Evolutionary conservation across 2,797 vertebrate species (phyloP).

Genomic region (Liparis tanakae): DNA sequence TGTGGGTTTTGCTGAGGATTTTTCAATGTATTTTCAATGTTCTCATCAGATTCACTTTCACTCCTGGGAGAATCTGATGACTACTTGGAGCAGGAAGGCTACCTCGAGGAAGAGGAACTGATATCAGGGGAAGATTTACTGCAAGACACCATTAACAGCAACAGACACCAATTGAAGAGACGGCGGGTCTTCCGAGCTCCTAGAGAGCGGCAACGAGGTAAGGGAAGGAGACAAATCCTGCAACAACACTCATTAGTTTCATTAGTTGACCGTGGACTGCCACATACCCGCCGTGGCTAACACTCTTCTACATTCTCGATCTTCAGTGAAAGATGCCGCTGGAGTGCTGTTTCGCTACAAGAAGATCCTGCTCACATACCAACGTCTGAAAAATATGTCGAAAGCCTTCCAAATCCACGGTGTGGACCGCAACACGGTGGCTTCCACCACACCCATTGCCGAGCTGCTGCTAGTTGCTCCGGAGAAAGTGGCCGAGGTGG

Average conservation of each 20-base stretch:
- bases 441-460: constrained; percentile 92
- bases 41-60: constrained; percentile 77
- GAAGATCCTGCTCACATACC: constrained; percentile 93
- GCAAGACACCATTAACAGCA: constrained; percentile 74
- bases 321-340: constrained; percentile 90
- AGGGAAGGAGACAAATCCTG: constrained; percentile 22
- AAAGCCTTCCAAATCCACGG: constrained; percentile 93
- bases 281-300: not conserved
- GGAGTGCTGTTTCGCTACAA: constrained; percentile 94
- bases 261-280: not conserved
- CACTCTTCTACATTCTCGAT: not conserved
- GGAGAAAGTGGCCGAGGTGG: constrained; percentile 91
- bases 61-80: constrained; percentile 82
- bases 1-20: too few relatives aligned
- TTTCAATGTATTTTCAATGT: constrained; percentile 4
- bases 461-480: constrained; percentile 93
- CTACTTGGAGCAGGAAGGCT: constrained; percentile 81
- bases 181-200: constrained; percentile 83
- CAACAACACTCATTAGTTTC: not conserved
- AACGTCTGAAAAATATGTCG: constrained; percentile 93
- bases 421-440: constrained; percentile 92
- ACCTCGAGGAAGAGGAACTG: constrained; percentile 83
- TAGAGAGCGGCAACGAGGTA: constrained; percentile 90
- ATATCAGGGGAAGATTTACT: constrained; percentile 81
- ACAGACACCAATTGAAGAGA: constrained; percentile 78